Evolutionary conservation across 2,888 invertebrate genomes (phyloP).

Genomic region (Argyresthia albistria): DNA sequence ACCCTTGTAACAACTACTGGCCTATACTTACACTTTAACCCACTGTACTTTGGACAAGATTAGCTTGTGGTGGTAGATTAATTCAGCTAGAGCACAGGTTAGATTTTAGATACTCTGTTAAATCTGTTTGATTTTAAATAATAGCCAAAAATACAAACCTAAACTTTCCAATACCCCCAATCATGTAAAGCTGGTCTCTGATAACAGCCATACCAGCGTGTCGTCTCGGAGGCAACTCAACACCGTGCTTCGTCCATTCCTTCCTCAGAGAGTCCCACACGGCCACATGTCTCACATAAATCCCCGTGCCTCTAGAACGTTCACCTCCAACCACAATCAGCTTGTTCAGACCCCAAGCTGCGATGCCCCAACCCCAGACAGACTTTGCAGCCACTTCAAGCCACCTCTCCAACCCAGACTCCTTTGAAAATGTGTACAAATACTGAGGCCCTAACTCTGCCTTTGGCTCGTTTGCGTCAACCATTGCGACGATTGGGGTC

Average conservation of each 20-base stretch:
- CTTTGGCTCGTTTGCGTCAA: constrained; percentile 22
- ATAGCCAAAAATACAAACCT: constrained; percentile 32
- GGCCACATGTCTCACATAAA: constrained; percentile 43
- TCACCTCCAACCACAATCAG: constrained; percentile 52
- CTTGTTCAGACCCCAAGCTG: constrained; percentile 41
- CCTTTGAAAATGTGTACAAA: constrained; percentile 33
- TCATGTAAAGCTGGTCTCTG: constrained; percentile 37
- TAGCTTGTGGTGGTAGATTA: background rate
- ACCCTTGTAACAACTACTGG: no score
- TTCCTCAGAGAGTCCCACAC: constrained; percentile 43
- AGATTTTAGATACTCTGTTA: background rate
- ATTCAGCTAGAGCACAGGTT: background rate
- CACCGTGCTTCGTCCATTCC: constrained; percentile 46
- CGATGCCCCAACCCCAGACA: constrained; percentile 58
- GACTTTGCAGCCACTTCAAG: constrained; percentile 43
- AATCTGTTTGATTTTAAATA: background rate
- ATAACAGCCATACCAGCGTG: constrained; percentile 42
- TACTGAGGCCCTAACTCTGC: constrained; percentile 28
- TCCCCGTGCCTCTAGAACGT: constrained; percentile 43
- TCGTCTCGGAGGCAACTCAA: constrained; percentile 37
- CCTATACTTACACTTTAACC: background rate
- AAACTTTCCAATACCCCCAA: constrained; percentile 57
- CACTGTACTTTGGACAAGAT: background rate
- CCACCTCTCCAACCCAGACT: constrained; percentile 38
- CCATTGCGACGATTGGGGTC: constrained; percentile 36